Base-by-base conservation (phyloP, 2,888 invertebrate genomes). In the Horisme vitalbata region DNA sequence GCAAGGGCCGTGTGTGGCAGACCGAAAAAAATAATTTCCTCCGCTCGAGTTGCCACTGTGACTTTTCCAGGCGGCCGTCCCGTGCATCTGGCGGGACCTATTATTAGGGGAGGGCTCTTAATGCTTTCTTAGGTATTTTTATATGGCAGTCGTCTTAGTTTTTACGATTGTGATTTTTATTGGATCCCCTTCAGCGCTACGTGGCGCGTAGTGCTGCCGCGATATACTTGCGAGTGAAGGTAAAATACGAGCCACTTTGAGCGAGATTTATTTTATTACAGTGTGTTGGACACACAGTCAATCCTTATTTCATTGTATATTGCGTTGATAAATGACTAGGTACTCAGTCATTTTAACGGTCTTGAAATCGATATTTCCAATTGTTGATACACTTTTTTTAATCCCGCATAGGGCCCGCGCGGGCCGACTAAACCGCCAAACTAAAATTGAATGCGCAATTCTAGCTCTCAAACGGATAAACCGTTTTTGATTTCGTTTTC, bases 131-230 rank as follows among this genome's bases (percentile, higher is more conserved):
- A 84, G 83, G 81, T 83, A 86, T 87, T 88, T 87, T 87, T 87
- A 88, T 88, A 83, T 80, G 81, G 78, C 75, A 69, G 75, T 76
- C 83, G 75, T 75, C 79, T 81, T 82, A 85, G 81, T 83, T 88
- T 86, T 88, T 88, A 89, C 83, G 88, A 87, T 83, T 83, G 83
- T 83, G 87, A 86, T 85, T 88, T 88, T 89, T 88, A 88, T 88
- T 85, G 82, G 83, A 88, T 79, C 77, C 70, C 75, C 70, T 69
- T 71, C 71, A 72, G 67, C 65, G 56, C 64, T 63, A 63, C 59
- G 70, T 74, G 70, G 71, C 5, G 28, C n/a, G n/a, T n/a, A n/a
- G 68, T 65, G 68, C 64, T n/a, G n/a, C 58, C 71, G 68, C 71
- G 69, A 67, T 72, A 68, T 70, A 78, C 71, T 75, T 79, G 82